Base-by-base conservation (phyloP, 2,888 invertebrate genomes). In the Oxycera nigricornis region DNA sequence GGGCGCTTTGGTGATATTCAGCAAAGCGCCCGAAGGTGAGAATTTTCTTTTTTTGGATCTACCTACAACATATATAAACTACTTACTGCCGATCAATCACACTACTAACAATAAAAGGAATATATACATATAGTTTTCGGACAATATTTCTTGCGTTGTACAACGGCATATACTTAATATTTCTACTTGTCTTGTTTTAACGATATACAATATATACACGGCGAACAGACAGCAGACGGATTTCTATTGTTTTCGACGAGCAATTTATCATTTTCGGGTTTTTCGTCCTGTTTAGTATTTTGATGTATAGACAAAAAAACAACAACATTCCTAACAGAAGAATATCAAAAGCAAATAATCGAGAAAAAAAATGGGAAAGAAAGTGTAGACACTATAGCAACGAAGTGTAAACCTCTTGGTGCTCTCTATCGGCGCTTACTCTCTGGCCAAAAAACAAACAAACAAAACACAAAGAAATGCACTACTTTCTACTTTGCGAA, bases 1-100 rank as follows among this genome's bases (percentile, higher is more conserved):
- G 30, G 75, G 70, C 61, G 67, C 65, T 76, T 77, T 79, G 79
- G 78, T 79, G 79, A 79, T 79, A 79, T 79, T 79, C 79, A 79
- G 76, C 78, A 79, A 75, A 76, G 78, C 65, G 39, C 73, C 52
- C 70, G 55, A 35, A 14, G 52, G 35, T 31, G 70, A 70, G 31
- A 52, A 55, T 55, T 70, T 65, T 65, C 41, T 39, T 61, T 30
- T 61, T 65, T 59, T 30, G 65, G 65, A 65, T n/a, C n/a, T n/a
- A n/a, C n/a, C n/a, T n/a, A n/a, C n/a, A n/a, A n/a, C n/a, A 65
- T 65, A 65, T n/a, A 50, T n/a, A 31, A 70, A 55, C 28, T 9
- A 68, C 26, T 26, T 46, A 70, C 70, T 70, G 70, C 70, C 70
- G 70, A 70, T 31, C 65, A 20, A 50, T 68, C 24, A 55, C 35